phyloP scores from a whole-genome alignment of 1,140 invertebrate species.

The Drosophila fuyamai region DNA sequence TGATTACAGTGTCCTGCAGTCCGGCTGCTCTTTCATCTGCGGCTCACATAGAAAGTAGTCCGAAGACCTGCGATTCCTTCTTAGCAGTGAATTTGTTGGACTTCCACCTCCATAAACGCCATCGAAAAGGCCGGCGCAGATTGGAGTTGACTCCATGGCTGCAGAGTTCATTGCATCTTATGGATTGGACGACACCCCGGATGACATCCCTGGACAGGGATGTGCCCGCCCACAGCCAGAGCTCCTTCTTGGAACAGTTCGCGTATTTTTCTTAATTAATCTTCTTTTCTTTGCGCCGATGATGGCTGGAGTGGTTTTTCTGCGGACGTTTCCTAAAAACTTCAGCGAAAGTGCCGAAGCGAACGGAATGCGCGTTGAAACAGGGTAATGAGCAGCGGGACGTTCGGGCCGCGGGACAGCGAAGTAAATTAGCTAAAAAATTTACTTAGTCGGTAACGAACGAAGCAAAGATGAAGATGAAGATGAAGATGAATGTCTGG shows the following conservation, averaged over 20 bases:
- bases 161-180: constrained; percentile 18
- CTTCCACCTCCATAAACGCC: constrained; percentile 15
- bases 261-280: constrained; percentile 79
- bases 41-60: neutral
- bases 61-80: no score
- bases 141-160: constrained; percentile 25
- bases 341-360: constrained; percentile 52
- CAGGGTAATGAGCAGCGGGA: constrained; percentile 9
- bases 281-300: constrained; percentile 62
- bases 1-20: constrained; percentile 12
- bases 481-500: constrained; percentile 54
- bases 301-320: constrained; percentile 31
- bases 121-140: constrained; percentile 3
- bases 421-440: constrained; percentile 67
- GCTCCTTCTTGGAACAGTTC: constrained; percentile 40
- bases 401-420: neutral
- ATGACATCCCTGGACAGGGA: no score
- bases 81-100: constrained; percentile 2
- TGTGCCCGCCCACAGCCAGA: neutral
- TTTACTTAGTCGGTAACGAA: constrained; percentile 38
- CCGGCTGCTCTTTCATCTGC: constrained; percentile 8
- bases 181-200: neutral
- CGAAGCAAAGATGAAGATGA: constrained; percentile 41
- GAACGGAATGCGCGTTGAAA: constrained; percentile 28
- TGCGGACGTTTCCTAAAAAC: constrained; percentile 42